Evolutionary conservation across 1,140 invertebrate genomes (phyloP).

Genomic region (Anoplolepis gracilipes): DNA sequence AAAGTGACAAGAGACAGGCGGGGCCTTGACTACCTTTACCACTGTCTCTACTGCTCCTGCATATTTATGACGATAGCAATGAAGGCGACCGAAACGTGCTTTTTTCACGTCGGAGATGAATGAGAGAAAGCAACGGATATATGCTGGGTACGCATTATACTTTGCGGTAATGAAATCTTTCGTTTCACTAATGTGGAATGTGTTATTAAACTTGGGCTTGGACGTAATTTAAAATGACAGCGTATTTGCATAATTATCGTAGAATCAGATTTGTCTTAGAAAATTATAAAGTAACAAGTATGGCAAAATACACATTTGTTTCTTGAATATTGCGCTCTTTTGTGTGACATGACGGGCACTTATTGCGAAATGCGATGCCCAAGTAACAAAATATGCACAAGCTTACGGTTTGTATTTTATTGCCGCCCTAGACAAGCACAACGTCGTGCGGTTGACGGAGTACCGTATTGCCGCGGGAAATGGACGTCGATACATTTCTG

Average conservation of each 20-base stretch:
- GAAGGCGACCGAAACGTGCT: constrained; percentile 53
- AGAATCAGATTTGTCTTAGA: constrained; percentile 8
- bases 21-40: constrained; percentile 27
- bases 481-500: constrained; percentile 65
- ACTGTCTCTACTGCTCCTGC: constrained; percentile 29
- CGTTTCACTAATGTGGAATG: constrained; percentile 22
- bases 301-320: background rate
- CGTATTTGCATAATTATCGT: constrained; percentile 11
- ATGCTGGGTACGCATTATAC: background rate
- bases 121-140: background rate
- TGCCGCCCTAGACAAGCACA: constrained; percentile 24
- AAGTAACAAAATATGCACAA: constrained; percentile 28
- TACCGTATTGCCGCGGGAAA: constrained; percentile 17
- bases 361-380: background rate
- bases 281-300: background rate
- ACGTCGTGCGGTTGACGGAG: constrained; percentile 20
- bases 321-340: background rate
- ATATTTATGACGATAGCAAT: constrained; percentile 65
- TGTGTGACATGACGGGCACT: background rate
- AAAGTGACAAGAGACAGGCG: constrained; percentile 60
- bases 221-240: constrained; percentile 3
- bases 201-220: background rate
- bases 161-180: constrained; percentile 44
- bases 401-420: constrained; percentile 22
- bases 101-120: constrained; percentile 39